Base-by-base conservation (phyloP, 2,888 invertebrate species). In the Melolontha melolontha region DNA sequence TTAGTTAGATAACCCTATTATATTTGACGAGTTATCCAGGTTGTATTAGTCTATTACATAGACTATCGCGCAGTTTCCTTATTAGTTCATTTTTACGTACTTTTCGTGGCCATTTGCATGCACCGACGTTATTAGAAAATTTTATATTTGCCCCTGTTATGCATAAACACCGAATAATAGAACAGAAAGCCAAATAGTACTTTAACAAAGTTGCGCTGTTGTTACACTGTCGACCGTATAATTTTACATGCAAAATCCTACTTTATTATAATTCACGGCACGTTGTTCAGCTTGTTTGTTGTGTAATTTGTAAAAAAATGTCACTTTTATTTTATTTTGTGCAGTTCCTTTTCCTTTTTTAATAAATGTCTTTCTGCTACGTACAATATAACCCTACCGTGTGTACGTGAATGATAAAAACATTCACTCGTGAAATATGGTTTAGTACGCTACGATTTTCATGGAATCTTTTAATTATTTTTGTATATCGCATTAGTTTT, bases 261-360 rank as follows among this genome's bases (percentile, higher is more conserved):
- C 55, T 55, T 55, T 55, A 55, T 55, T 55, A 41, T 55, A 55
- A 55, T 55, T 55, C 55, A 55, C 41, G 41, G 40, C 55, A 55
- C 42, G 55, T 55, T 42, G 41, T 55, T 55, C 41, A 55, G 55
- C 55, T 55, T 55, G 55, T 55, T 55, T 55, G 55, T 55, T 55
- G 41, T 55, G 55, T 55, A 55, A 55, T 55, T 55, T 55, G 55
- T 41, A 55, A 55, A 55, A n/a, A 22, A 55, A 55, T 42, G 55
- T 41, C 55, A 55, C 40, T 41, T 55, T 55, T 55, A 41, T 41
- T 55, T 55, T 55, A 55, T 55, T 41, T 16, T n/a, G 22, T 12
- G 55, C 22, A 41, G 55, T 55, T 41, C 41, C 22, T 55, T 41
- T 16, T 41, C 42, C 40, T 42, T 55, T 55, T 34, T 34, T 34